Conservation (phyloP, 2,113 vertebrate species). For the Sorex fumeus region DNA sequence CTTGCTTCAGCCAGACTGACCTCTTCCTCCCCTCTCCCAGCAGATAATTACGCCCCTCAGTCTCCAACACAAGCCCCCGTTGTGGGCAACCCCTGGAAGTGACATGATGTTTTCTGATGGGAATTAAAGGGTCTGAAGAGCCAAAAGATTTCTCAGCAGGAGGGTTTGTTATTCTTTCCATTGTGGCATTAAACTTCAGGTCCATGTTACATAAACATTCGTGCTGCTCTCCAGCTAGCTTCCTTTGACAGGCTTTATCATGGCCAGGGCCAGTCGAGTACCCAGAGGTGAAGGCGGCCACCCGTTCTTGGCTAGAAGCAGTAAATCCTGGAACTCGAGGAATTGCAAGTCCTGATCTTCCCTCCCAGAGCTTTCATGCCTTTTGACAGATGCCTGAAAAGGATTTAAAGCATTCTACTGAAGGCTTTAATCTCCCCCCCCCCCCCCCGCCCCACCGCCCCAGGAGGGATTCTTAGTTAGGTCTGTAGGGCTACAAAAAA, state of each 20-base stretch:
- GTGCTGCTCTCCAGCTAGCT: constrained; percentile 49
- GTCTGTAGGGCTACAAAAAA: constrained; percentile 32
- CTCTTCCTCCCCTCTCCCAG: constrained; percentile 71
- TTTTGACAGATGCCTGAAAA: constrained; percentile 63
- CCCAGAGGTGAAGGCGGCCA: constrained; percentile 18
- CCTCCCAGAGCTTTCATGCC: constrained; percentile 16
- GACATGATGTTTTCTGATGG: constrained; percentile 59
- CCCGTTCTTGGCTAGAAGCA: background rate
- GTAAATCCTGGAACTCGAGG: constrained; percentile 59
- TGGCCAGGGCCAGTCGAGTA: background rate
- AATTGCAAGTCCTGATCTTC: constrained; percentile 12
- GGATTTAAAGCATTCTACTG: constrained; percentile 27
- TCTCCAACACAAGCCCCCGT: constrained; percentile 55
- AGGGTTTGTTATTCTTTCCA: constrained; percentile 68
- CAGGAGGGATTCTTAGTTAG: constrained; percentile 40
- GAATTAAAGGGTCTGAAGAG: constrained; percentile 70
- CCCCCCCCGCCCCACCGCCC: constrained; percentile 49
- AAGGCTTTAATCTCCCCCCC: constrained; percentile 60
- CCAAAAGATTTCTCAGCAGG: constrained; percentile 68
- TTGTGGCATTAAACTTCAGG: constrained; percentile 71
- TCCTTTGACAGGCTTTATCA: constrained; percentile 64
- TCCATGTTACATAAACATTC: constrained; percentile 70
- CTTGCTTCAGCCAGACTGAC: constrained; percentile 67
- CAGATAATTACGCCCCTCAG: constrained; percentile 56
- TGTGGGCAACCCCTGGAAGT: constrained; percentile 68